phyloP scores from a whole-genome alignment of 2,888 invertebrate genomes.

The Drosophila merina region DNA sequence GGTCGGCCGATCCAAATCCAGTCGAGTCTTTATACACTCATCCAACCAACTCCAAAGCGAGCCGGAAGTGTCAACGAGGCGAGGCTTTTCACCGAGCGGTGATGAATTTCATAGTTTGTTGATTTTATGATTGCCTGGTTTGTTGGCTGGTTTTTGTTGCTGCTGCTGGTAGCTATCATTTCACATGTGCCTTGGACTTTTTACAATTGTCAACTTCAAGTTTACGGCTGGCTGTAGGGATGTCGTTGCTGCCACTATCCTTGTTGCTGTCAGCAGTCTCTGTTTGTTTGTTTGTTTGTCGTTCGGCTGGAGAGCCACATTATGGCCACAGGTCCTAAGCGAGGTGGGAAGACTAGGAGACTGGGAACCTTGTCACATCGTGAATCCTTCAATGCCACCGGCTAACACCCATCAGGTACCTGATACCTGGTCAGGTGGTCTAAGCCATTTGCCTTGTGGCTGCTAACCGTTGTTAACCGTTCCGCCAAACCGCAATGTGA shows the following conservation, averaged over 20 bases:
- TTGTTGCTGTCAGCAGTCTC: conserved; percentile 58
- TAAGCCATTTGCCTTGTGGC: conserved; percentile 72
- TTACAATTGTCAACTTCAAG: conserved; percentile 74
- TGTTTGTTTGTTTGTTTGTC: conserved; percentile 38
- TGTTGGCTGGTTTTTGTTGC: conserved; percentile 49
- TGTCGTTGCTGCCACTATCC: conserved; percentile 57
- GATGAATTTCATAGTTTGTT: conserved; percentile 83
- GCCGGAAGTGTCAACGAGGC: conserved; percentile 72
- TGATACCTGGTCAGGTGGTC: conserved; percentile 69
- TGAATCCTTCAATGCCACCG: conserved; percentile 81
- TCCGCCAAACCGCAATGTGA: conserved; percentile 50
- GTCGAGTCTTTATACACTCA: conserved; percentile 47
- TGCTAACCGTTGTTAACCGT: conserved; percentile 44
- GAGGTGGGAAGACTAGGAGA: conserved; percentile 34
- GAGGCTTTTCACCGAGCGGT: conserved; percentile 63
- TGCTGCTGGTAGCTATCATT: conserved; percentile 57
- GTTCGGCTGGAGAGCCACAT: conserved; percentile 64
- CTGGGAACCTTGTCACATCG: conserved; percentile 83
- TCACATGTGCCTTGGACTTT: conserved; percentile 49
- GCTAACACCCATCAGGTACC: conserved; percentile 30
- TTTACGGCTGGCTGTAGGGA: conserved; percentile 57
- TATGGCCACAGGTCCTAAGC: conserved; percentile 70
- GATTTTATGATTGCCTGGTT: conserved; percentile 79
- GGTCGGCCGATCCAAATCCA: conserved; percentile 62
- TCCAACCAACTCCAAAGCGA: conserved; percentile 30